Evolutionary conservation across 2,113 vertebrate species (phyloP), one percentile per base, ranked within the genome.

Genomic region (Hemibagrus wyckioides): DNA sequence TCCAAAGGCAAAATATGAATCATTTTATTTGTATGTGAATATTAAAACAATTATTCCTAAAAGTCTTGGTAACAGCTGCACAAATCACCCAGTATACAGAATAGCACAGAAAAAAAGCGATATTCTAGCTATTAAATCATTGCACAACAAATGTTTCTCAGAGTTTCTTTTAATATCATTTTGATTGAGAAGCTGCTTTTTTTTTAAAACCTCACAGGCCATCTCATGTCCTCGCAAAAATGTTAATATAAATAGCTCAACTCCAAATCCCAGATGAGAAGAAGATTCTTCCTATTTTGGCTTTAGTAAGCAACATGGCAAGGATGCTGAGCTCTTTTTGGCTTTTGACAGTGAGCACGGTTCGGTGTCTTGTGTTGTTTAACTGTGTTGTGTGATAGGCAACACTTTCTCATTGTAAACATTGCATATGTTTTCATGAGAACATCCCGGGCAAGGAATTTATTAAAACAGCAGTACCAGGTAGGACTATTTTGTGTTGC

Each of bases 211-310:
- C 44, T 33, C 56, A 77, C 67, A 85, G 82, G 76, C 44, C 69
- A 75, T 81, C n/a, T 67, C 85, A 83, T 90, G 82, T 77, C 57
- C 84, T 75, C 79, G 28, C 65, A 84, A 28, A 80, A 65, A 89
- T 79, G 81, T 36, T 87, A 69, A 84, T 85, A 89, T 84, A 90
- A 88, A 89, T 89, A 89, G 87, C 73, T 41, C 59, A 56, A 76
- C 65, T 87, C 59, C 54, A 87, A 89, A 80, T 90, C 84, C 89
- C 86, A 84, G 81, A 86, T 65, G 89, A 88, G 88, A 75, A 80
- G 57, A 39, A 86, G 25, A 86, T 90, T 90, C 84, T 90, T 90
- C 86, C 89, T 88, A 86, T 88, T 90, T 90, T 86, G 89, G 89
- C 54, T 61, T 85, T 33, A 39, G 23, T 79, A 83, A 83, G 71